Evolutionary conservation across 2,113 vertebrate genomes (phyloP).

Genomic region (Ptilorrhoa leucosticta): DNA sequence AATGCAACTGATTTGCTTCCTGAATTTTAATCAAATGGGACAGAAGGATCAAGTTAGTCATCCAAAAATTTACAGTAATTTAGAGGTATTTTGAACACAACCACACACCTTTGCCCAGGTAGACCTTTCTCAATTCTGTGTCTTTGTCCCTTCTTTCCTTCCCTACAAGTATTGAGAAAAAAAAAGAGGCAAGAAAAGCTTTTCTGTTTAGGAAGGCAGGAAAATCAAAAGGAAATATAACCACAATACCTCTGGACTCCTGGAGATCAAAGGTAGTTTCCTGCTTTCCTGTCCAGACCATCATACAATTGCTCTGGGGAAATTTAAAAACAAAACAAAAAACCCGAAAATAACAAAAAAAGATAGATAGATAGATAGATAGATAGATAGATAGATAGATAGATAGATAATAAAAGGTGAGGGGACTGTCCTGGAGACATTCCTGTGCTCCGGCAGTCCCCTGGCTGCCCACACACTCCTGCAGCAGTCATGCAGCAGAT

Average conservation of each 20-base stretch:
- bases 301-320: background rate
- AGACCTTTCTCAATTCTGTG: background rate
- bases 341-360: no score
- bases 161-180: background rate
- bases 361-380: no score
- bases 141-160: background rate
- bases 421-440: background rate
- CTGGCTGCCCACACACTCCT: rapidly evolving
- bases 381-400: no score
- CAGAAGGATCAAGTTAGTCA: background rate
- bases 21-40: background rate
- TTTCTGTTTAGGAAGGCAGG: background rate
- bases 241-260: background rate
- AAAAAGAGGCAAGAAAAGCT: background rate
- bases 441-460: rapidly evolving
- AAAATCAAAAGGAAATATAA: background rate
- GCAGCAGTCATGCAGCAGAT: background rate
- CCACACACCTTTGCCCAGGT: background rate
- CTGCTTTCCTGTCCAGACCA: background rate
- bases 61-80: background rate
- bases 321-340: rapidly evolving
- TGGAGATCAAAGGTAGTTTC: background rate
- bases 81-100: background rate
- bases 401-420: background rate
- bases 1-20: background rate